These are phyloP conservation scores for Labeo calbasu DNA, from an alignment of 2,797 vertebrate species.

Conservation along the genomic window DNA sequence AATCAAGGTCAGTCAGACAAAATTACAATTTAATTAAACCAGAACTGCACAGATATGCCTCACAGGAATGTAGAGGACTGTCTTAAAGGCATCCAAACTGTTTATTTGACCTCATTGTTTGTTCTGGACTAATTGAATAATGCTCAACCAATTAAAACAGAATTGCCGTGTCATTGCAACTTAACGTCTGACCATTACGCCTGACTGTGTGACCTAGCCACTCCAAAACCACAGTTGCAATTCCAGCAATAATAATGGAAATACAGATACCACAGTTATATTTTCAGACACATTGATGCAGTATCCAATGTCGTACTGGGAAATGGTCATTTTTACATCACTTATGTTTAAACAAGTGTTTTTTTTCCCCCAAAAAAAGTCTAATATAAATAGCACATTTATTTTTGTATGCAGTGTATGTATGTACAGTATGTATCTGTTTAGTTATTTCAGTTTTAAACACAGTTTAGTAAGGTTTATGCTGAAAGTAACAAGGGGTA, in stretches of 20 bases:
- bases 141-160: not conserved
- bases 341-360: no score
- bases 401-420: no score
- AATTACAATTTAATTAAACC: not conserved
- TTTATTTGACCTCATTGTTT: not conserved
- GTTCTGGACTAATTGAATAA: not conserved
- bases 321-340: no score
- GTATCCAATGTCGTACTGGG: no score
- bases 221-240: not conserved
- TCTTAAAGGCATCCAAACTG: not conserved
- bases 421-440: no score
- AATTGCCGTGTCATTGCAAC: not conserved
- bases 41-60: not conserved
- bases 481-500: no score
- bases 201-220: not conserved
- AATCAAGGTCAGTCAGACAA: not conserved
- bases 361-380: not conserved
- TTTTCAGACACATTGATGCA: not conserved
- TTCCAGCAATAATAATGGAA: not conserved
- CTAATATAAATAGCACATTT: not conserved
- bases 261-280: not conserved
- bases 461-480: no score
- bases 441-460: no score
- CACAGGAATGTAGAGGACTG: not conserved
- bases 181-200: not conserved